phyloP scores from a whole-genome alignment of 1,140 invertebrate genomes.

The roundworm (Caenorhabditis elegans) region DNA sequence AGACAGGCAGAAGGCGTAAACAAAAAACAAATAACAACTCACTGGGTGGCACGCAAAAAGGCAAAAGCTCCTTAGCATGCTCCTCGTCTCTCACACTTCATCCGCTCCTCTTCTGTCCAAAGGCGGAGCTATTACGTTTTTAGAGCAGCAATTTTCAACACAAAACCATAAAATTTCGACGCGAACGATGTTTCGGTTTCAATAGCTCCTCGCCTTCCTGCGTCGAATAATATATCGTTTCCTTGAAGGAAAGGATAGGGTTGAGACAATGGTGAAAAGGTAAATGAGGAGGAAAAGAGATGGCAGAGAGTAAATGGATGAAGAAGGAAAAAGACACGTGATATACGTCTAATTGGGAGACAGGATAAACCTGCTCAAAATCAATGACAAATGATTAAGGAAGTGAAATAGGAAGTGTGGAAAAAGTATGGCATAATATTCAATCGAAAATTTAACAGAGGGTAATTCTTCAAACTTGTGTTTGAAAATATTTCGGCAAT shows the following conservation, averaged over 20 bases:
- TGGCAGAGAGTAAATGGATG: not conserved
- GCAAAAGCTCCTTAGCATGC: slow-evolving; percentile 8
- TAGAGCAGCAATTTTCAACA: not conserved
- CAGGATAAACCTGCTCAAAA: not conserved
- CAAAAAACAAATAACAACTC: slow-evolving; percentile 7
- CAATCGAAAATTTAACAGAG: too few relatives aligned
- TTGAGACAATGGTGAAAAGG: not conserved
- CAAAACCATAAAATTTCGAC: not conserved
- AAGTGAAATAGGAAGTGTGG: too few relatives aligned
- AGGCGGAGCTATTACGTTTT: slow-evolving; percentile 21
- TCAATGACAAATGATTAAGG: too few relatives aligned
- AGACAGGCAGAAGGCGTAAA: not conserved
- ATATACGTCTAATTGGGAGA: not conserved
- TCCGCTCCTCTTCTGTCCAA: not conserved
- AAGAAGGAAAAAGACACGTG: not conserved
- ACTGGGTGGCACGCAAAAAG: not conserved
- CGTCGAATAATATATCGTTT: not conserved
- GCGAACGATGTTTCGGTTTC: not conserved
- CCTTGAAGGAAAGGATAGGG: not conserved
- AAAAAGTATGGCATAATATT: too few relatives aligned
- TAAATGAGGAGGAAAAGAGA: not conserved
- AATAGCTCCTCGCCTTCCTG: too few relatives aligned
- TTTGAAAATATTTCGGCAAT: too few relatives aligned
- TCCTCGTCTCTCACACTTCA: not conserved
- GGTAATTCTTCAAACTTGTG: too few relatives aligned